Evolutionary conservation across 1,140 invertebrate genomes (phyloP).

Genomic region (Temnothorax longispinosus): DNA sequence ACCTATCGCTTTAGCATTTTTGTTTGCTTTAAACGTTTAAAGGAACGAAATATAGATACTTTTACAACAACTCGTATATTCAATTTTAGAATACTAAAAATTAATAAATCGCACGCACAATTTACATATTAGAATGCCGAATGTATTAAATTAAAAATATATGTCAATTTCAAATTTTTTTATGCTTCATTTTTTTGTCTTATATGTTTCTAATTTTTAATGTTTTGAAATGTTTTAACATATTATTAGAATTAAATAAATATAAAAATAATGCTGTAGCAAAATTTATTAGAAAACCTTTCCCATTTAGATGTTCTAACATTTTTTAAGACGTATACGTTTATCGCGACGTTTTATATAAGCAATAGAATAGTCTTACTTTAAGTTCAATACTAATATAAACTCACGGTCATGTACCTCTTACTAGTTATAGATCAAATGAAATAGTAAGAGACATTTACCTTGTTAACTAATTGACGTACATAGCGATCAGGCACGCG

Average conservation of each 20-base stretch:
- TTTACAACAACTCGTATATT: neutral
- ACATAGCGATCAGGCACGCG: neutral
- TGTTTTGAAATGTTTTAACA: neutral
- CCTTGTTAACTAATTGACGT: conserved; percentile 27
- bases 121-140: neutral
- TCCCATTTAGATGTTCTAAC: conserved; percentile 4
- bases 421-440: conserved; percentile 32
- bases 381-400: conserved; percentile 26
- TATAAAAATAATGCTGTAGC: neutral
- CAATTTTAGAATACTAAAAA: neutral
- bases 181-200: neutral
- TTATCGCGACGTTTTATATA: neutral
- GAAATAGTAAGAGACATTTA: conserved; percentile 33
- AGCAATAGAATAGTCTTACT: neutral
- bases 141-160: neutral
- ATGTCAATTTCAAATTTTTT: neutral
- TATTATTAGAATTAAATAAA: conserved; percentile 13
- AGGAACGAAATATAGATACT: neutral
- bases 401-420: conserved; percentile 19
- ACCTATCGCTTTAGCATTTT: neutral
- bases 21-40: neutral
- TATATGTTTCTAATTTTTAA: neutral
- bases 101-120: neutral
- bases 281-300: conserved; percentile 26
- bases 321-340: conserved; percentile 3